Evolutionary conservation across 2,888 invertebrate genomes (phyloP), one percentile per base, ranked within the genome.

Genomic region (Hoplodrina blanda): DNA sequence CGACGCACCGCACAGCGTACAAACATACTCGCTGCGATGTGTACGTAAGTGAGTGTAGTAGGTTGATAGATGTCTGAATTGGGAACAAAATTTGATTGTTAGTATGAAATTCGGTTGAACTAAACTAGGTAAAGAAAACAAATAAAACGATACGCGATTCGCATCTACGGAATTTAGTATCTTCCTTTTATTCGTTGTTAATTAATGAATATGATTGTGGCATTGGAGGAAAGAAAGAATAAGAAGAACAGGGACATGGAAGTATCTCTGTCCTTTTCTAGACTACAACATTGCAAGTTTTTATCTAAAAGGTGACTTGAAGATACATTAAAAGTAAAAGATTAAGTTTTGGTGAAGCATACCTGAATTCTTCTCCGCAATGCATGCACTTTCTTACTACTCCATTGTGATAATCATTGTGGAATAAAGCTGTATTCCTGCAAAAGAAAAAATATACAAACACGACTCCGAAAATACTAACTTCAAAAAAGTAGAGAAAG

Each of bases 31-130:
- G 65, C 93, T 93, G 17, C 93, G 86, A 76, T 95, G 95, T 6
- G 92, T 92, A 37, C 94, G 92, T 57, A 94, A 53, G 77, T 95
- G 95, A 7, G 94, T 91, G 89, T 94, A 94, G 87, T 93, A 94
- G 19, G 94, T 92, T 0, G 94, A 92, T 41, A 82, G 76, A 68
- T 87, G 79, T 65, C 86, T 85, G 76, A 11, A 44, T 69, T 68
- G 17, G 20, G 61, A 56, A 59, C 0, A 41, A 62, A 11, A 33
- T 5, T 37, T 37, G 0, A 10, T 10, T 37, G 37, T 37, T 11
- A 37, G 37, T 11, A 37, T 0, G 2, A 37, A 37, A 37, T 37
- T 37, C 37, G 13, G 11, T 41, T 13, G 0, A 41, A 13, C 3
- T 41, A 41, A 41, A 37, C 33, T 33, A 41, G 13, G 11, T 41